Evolutionary conservation across 2,113 vertebrate species (phyloP).

Genomic region (Sebastes fasciatus): DNA sequence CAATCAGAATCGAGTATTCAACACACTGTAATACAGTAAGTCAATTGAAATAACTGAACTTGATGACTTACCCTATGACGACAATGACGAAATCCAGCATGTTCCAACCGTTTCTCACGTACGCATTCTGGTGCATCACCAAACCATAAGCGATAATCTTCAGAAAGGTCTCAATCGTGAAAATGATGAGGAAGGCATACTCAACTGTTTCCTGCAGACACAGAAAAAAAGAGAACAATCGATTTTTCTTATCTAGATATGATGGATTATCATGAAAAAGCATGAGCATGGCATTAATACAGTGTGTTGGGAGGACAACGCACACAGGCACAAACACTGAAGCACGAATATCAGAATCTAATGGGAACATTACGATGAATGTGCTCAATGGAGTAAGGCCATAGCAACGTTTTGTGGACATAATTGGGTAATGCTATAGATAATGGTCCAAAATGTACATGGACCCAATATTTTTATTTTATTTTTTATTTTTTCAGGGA

Average conservation of each 20-base stretch:
- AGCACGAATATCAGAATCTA: neutral
- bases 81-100: conserved; percentile 99
- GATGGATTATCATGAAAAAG: neutral
- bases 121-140: conserved; percentile 98
- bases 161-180: conserved; percentile 99
- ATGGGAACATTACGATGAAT: neutral
- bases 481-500: too few relatives aligned
- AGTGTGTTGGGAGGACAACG: neutral
- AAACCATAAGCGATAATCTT: conserved; percentile 99
- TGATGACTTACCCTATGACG: conserved; percentile 94
- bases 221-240: conserved; percentile 57
- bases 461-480: neutral
- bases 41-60: neutral
- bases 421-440: neutral
- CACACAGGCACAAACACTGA: neutral
- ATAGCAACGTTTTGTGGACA: neutral
- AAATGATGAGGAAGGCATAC: conserved; percentile 99
- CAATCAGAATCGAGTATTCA: too few relatives aligned
- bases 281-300: neutral
- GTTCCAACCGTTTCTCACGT: conserved; percentile 99
- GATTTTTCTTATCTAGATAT: neutral
- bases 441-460: neutral
- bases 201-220: conserved; percentile 98
- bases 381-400: neutral
- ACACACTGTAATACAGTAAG: neutral